Base-by-base conservation (phyloP, 1,140 invertebrate genomes). In the Drosophila aff. region DNA sequence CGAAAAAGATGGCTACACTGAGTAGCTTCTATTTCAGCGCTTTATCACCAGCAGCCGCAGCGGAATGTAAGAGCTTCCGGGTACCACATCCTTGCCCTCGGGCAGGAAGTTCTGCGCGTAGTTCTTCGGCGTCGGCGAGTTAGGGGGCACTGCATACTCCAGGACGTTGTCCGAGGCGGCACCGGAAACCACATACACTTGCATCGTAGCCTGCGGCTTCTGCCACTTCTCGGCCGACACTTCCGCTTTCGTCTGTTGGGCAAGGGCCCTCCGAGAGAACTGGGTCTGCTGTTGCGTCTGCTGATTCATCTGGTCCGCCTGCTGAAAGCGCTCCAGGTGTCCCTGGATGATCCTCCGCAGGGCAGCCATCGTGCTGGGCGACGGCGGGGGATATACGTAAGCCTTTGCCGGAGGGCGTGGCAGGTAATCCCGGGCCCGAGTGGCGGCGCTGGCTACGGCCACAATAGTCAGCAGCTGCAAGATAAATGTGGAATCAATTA, bases 61-160 rank as follows among this genome's bases (percentile, higher is more conserved):
- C 64, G 89, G 89, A 74, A 91, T 85, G 65, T 91, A 91, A n/a
- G 89, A 91, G 68, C 89, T 91, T 90, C 89, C 89, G 81, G 89
- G 89, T 85, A 78, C 85, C 57, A 91, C 89, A 85, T 91, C 89
- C 71, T 73, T 71, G 73, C 84, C 89, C 31, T 82, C 79, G 6
- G 89, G 89, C 57, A 91, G 57, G 57, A 91, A 91, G 50, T 91
- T 79, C 53, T 78, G 87, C 4, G 89, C 89, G 68, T 91, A 91
- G 61, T 91, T 91, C 72, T 91, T 91, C 11, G 78, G 80, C n/a
- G 83, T 91, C 11, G 90, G 86, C 18, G 82, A 71, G 28, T 91
- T 87, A 8, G 82, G 82, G 0, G 87, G 62, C 76, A 86, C 40
- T 3, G 52, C 63, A n/a, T 72, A 71, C 1, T 79, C 81, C 59